A percentile compares a stretch with the other conserved stretches of the same genome.
These are phyloP conservation scores for Drosophila neocordata DNA, from an alignment of 1,140 invertebrate genomes.

Conservation along the genomic window DNA sequence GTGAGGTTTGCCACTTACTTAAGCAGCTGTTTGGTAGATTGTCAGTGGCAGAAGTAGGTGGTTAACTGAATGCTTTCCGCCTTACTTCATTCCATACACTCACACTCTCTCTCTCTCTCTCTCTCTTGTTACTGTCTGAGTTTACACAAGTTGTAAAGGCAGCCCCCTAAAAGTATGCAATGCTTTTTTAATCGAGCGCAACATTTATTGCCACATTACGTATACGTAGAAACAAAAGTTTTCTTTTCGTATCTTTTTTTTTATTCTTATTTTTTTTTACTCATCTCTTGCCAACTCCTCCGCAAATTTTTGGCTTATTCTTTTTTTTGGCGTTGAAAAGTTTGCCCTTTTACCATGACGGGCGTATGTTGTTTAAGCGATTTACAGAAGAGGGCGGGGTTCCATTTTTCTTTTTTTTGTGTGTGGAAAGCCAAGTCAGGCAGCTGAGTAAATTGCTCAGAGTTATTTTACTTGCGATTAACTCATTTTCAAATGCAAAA, in stretches of 20 bases:
- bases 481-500: constrained; percentile 40
- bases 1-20: background rate
- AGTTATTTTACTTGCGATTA: constrained; percentile 61
- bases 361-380: background rate
- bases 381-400: background rate
- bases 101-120: background rate
- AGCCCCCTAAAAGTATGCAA: constrained; percentile 45
- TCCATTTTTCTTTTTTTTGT: background rate
- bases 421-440: background rate
- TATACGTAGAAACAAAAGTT: constrained; percentile 43
- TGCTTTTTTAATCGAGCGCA: constrained; percentile 61
- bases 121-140: background rate
- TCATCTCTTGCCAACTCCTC: constrained; percentile 5
- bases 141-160: constrained; percentile 9
- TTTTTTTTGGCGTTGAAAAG: constrained; percentile 6
- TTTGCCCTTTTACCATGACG: constrained; percentile 5
- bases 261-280: constrained; percentile 15
- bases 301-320: constrained; percentile 12
- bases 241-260: constrained; percentile 21
- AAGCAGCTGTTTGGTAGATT: background rate
- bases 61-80: background rate
- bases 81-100: too few species aligned
- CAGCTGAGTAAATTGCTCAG: constrained; percentile 34
- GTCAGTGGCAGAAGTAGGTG: background rate
- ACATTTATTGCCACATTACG: constrained; percentile 60